phyloP scores from a whole-genome alignment of 2,888 invertebrate species.

The Eupithecia dodoneata region DNA sequence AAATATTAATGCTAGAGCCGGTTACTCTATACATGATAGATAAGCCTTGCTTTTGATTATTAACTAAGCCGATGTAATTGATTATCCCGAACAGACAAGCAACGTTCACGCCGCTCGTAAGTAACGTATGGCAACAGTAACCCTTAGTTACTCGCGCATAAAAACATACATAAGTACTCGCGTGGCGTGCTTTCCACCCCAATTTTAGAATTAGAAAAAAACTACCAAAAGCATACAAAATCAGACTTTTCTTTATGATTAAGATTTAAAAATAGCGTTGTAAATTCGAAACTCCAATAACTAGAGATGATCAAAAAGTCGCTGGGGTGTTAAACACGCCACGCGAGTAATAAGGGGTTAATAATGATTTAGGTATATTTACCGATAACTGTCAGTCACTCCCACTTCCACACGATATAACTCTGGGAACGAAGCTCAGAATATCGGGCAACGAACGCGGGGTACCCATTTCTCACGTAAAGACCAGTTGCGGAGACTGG shows the following conservation, averaged over 20 bases:
- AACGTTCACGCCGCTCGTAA: conserved; percentile 26
- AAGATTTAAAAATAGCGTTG: no score
- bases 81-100: conserved; percentile 32
- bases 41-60: conserved; percentile 5
- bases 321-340: no score
- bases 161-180: no score
- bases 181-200: no score
- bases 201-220: no score
- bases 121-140: conserved; percentile 26
- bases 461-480: conserved; percentile 77
- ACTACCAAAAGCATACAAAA: no score
- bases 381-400: conserved; percentile 42
- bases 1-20: conserved; percentile 3
- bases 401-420: conserved; percentile 50
- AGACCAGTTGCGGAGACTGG: conserved; percentile 71
- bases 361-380: conserved; percentile 21
- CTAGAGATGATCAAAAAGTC: no score
- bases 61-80: conserved; percentile 25
- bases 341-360: no score
- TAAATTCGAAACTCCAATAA: no score
- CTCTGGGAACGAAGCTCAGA: conserved; percentile 57
- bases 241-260: no score
- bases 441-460: conserved; percentile 67
- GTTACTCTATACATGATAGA: background rate
- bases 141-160: no score